Evolutionary conservation across 2,797 vertebrate genomes (phyloP), one percentile per base, ranked within the genome.

Genomic region (Catostomus latipinnis): DNA sequence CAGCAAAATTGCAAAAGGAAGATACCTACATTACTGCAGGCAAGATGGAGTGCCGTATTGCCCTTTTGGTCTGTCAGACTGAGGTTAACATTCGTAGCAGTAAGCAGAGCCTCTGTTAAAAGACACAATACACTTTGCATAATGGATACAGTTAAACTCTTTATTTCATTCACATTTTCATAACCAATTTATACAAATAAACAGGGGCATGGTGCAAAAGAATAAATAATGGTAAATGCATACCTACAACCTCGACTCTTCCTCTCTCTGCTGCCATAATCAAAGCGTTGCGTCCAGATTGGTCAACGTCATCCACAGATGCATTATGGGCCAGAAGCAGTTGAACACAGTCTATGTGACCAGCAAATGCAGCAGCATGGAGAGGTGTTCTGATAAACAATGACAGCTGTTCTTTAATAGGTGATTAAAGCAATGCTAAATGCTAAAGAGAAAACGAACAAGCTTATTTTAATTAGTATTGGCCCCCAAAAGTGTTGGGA

Each of bases 241-340:
- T 91, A 98, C 97, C 97, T 0, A 97, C 93, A 6, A 92, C 94
- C 0, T 92, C 93, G 0, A 89, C 67, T 18, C 93, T 91, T 14
- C 98, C 97, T 0, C 93, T 92, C 86, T 94, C 94, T 0, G 96
- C 96, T 0, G 96, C 96, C 95, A 95, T 95, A 95, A 97, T 98
- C 83, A 99, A 90, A 0, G 97, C 91, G 0, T 93, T 97, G 65
- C 90, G 93, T 66, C 97, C 96, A 0, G 94, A 91, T 10, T 92
- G 86, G 86, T 99, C 97, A 0, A 85, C 90, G 0, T 91, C 88
- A 0, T 98, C 95, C 49, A 95, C 94, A 60, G 91, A 91, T 18
- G 95, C 95, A 10, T 93, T 93, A 45, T 97, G 95, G 85, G 94
- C 93, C 87, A 99, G 92, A 43, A 99, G 96, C 62, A 99, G 92